phyloP scores from a whole-genome alignment of 1,140 invertebrate genomes.

The Nixonia krombeini region DNA sequence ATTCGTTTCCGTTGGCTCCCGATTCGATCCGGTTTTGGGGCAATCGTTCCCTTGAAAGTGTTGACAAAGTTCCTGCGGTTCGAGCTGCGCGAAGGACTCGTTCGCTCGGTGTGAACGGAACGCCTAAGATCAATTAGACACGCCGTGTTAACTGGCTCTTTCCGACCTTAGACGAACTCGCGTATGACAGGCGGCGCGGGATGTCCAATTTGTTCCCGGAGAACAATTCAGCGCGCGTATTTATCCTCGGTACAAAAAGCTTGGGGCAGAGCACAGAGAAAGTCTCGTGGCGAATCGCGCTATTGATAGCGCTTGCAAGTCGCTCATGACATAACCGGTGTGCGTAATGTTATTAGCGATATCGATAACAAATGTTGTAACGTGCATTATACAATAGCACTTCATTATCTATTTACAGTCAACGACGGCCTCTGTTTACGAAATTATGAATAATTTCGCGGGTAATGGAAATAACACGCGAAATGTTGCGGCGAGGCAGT shows the following conservation, averaged over 20 bases:
- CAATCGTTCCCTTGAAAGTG: background rate
- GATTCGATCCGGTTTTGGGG: too few species aligned
- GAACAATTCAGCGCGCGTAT: conserved; percentile 27
- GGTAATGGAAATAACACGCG: too few species aligned
- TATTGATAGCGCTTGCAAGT: conserved; percentile 38
- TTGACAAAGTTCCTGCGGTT: conserved; percentile 7
- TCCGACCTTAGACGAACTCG: conserved; percentile 15
- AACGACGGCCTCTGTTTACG: too few species aligned
- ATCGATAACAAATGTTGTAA: conserved; percentile 42
- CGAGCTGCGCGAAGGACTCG: conserved; percentile 16
- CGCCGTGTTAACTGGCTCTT: conserved; percentile 18
- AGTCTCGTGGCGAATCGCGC: conserved; percentile 39
- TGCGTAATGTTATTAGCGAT: conserved; percentile 46
- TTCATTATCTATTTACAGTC: conserved; percentile 36
- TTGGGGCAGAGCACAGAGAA: conserved; percentile 35
- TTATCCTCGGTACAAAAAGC: conserved; percentile 32
- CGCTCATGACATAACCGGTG: conserved; percentile 34
- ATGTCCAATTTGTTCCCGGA: conserved; percentile 24
- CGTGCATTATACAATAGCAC: conserved; percentile 38
- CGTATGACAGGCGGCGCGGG: conserved; percentile 14
- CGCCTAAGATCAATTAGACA: conserved; percentile 39
- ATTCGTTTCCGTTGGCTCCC: too few species aligned
- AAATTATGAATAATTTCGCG: too few species aligned
- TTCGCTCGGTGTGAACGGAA: conserved; percentile 21
- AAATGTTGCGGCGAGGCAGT: too few species aligned